A percentile compares a stretch with the other conserved stretches of the same genome.
Conservation (phyloP, 2,113 vertebrate genomes). For the Brienomyrus longianalis region DNA sequence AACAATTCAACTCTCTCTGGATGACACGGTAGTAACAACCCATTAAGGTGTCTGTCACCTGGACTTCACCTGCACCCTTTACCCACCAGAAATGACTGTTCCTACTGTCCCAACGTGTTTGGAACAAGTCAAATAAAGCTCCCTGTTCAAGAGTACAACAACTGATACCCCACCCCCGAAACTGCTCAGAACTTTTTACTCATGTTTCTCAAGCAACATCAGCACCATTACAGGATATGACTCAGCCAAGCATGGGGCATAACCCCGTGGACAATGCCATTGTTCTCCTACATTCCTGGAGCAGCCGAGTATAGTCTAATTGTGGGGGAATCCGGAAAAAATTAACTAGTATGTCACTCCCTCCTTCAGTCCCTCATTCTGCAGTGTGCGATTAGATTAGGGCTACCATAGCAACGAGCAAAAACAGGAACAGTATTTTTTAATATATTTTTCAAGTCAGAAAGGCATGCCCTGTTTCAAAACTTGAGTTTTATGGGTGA, state of each 20-base stretch:
- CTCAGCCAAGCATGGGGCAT: neutral
- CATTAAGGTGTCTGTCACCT: neutral
- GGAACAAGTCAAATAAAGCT: neutral
- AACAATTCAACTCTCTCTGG: neutral
- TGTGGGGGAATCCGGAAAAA: neutral
- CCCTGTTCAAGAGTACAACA: neutral
- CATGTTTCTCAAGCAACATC: neutral
- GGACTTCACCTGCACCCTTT: neutral
- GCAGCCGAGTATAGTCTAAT: neutral
- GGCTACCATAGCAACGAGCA: neutral
- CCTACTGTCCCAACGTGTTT: neutral
- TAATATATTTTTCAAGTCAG: neutral
- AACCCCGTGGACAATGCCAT: neutral
- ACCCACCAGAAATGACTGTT: neutral
- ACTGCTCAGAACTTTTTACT: neutral
- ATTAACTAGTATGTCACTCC: neutral
- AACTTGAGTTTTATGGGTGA: neutral
- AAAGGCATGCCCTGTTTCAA: neutral
- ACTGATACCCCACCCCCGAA: neutral
- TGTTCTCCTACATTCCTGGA: neutral
- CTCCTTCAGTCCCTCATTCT: neutral
- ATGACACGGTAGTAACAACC: neutral
- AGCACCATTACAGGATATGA: neutral
- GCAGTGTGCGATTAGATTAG: neutral
- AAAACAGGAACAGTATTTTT: conserved; percentile 18